phyloP scores from a whole-genome alignment of 2,113 vertebrate genomes.

The Lanius collurio region DNA sequence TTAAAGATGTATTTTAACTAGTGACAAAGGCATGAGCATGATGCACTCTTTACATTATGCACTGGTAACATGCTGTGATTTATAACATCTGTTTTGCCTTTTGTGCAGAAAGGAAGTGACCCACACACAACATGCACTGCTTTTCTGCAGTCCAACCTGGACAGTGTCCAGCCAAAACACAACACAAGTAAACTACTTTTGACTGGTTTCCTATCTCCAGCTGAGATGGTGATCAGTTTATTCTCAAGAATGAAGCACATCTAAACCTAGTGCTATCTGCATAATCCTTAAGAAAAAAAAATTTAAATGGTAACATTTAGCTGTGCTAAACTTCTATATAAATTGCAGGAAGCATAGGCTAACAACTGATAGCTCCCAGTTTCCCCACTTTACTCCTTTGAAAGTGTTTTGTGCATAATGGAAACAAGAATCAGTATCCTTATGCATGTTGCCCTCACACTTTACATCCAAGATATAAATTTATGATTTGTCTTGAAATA shows the following conservation, averaged over 20 bases:
- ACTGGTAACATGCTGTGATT: accelerated
- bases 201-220: not conserved
- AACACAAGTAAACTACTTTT: not conserved
- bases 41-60: not conserved
- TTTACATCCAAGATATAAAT: not conserved
- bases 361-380: not conserved
- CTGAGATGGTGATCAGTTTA: not conserved
- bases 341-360: not conserved
- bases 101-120: not conserved
- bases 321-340: not conserved
- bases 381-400: not conserved
- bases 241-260: not conserved
- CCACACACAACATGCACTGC: accelerated
- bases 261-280: not conserved
- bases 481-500: not conserved
- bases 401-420: not conserved
- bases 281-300: not conserved
- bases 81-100: not conserved
- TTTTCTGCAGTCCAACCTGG: not conserved
- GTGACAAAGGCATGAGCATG: accelerated
- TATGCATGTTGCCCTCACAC: not conserved
- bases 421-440: not conserved
- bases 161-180: not conserved
- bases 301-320: not conserved
- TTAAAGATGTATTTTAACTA: not conserved